Percentiles rank a stretch among this genome's conserved stretches.
phyloP scores from a whole-genome alignment of 2,888 invertebrate species.

The Agrenia bidenticulata region DNA sequence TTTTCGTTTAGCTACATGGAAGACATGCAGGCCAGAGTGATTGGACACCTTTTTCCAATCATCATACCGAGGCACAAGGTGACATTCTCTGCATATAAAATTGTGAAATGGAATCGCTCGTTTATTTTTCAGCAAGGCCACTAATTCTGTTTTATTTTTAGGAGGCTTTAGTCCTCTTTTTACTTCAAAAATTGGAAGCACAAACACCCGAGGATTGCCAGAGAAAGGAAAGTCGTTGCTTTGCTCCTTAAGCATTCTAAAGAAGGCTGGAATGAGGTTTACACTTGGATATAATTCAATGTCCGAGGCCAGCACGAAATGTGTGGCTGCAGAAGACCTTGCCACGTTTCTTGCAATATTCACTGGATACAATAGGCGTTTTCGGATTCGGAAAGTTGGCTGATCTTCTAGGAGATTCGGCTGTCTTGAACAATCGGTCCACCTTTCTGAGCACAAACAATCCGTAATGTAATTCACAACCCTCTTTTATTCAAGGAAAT shows the following conservation, averaged over 20 bases:
- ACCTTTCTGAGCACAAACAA: slow-evolving; percentile 20
- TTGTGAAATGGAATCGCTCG: slow-evolving; percentile 89
- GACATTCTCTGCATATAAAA: slow-evolving; percentile 82
- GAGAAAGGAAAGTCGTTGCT: neutral
- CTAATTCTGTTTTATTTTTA: slow-evolving; percentile 70
- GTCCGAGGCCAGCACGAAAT: slow-evolving; percentile 81
- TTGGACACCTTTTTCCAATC: slow-evolving; percentile 20
- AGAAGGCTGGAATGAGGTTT: slow-evolving; percentile 73
- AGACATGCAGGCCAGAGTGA: slow-evolving; percentile 82
- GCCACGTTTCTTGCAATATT: slow-evolving; percentile 90
- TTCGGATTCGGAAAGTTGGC: slow-evolving; percentile 66
- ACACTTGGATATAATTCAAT: slow-evolving; percentile 89
- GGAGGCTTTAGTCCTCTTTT: slow-evolving; percentile 63
- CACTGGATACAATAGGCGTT: slow-evolving; percentile 81
- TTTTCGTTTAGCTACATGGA: slow-evolving; percentile 78
- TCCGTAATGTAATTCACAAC: too few species aligned
- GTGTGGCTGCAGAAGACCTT: slow-evolving; percentile 76
- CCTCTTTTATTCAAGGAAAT: neutral
- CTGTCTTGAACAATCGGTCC: slow-evolving; percentile 27
- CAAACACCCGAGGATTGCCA: slow-evolving; percentile 66
- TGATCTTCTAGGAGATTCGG: slow-evolving; percentile 21
- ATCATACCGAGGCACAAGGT: slow-evolving; percentile 58
- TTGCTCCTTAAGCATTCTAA: slow-evolving; percentile 68
- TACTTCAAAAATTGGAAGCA: slow-evolving; percentile 82
- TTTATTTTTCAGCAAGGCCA: slow-evolving; percentile 68